These are phyloP conservation scores for Pachyuromys duprasi DNA, from an alignment of 2,797 vertebrate species.

Conservation along the genomic window DNA sequence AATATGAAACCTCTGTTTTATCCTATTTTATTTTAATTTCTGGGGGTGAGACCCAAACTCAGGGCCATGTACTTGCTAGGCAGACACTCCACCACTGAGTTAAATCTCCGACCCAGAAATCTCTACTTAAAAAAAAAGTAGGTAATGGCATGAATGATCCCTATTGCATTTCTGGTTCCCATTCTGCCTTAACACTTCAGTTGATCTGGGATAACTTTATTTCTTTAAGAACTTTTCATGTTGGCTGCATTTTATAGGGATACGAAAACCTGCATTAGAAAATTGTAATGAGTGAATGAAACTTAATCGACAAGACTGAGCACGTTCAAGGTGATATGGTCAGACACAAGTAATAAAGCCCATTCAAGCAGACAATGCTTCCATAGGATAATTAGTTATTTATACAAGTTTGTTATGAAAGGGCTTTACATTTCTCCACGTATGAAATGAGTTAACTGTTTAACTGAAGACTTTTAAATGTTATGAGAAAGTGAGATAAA, in stretches of 20 bases:
- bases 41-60: background rate
- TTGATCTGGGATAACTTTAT: background rate
- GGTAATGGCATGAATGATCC: background rate
- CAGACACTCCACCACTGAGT: background rate
- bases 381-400: background rate
- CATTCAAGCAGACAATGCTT: background rate
- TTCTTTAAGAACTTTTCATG: background rate
- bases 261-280: constrained; percentile 3
- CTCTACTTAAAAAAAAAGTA: background rate
- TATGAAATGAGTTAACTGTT: background rate
- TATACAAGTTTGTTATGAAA: background rate
- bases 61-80: background rate
- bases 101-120: background rate
- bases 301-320: background rate
- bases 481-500: background rate
- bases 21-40: background rate
- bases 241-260: background rate
- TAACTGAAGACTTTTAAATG: constrained; percentile 7
- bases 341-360: background rate
- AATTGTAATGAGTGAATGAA: constrained; percentile 13
- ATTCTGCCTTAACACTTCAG: background rate
- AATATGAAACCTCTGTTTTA: background rate
- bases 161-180: background rate
- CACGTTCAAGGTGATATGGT: background rate
- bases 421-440: background rate